Percentiles rank a stretch among this genome's conserved stretches.
These are phyloP conservation scores for Callionymus lyra DNA, from an alignment of 2,113 vertebrate species.

Conservation along the genomic window DNA sequence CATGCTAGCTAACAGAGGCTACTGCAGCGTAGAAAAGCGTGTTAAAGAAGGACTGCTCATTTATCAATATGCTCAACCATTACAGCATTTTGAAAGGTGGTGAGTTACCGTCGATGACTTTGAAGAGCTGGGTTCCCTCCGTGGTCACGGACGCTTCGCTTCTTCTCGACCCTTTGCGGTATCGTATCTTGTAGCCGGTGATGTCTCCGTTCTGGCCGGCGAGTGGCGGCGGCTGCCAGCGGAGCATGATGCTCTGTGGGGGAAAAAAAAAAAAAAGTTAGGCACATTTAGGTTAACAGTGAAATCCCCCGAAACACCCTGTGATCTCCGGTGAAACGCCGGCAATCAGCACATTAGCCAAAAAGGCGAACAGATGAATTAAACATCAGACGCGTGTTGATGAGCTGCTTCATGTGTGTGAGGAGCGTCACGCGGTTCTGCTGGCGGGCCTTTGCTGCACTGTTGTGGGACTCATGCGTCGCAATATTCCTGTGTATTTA, in stretches of 20 bases:
- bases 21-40: no score
- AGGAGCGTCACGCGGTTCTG: slow-evolving; percentile 24
- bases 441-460: slow-evolving; percentile 25
- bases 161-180: slow-evolving; percentile 84
- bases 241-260: slow-evolving; percentile 82
- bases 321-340: slow-evolving; percentile 9
- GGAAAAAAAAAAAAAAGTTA: not conserved
- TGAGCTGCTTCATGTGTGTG: slow-evolving; percentile 1
- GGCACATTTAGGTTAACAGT: not conserved
- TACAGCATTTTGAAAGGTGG: no score
- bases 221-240: slow-evolving; percentile 85
- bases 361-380: slow-evolving; percentile 40
- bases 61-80: no score
- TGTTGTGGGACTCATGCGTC: slow-evolving; percentile 26
- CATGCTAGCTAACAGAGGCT: no score
- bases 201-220: slow-evolving; percentile 86
- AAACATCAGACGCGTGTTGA: slow-evolving; percentile 25
- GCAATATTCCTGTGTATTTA: slow-evolving; percentile 34
- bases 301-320: slow-evolving; percentile 24
- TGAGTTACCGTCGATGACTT: slow-evolving; percentile 81
- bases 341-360: slow-evolving; percentile 13
- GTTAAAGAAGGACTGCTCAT: no score
- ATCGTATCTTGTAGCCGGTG: slow-evolving; percentile 89
- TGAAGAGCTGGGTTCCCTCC: slow-evolving; percentile 76
- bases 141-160: slow-evolving; percentile 82